phyloP scores from a whole-genome alignment of 2,113 vertebrate species.

The Pelvicachromis taeniatus region DNA sequence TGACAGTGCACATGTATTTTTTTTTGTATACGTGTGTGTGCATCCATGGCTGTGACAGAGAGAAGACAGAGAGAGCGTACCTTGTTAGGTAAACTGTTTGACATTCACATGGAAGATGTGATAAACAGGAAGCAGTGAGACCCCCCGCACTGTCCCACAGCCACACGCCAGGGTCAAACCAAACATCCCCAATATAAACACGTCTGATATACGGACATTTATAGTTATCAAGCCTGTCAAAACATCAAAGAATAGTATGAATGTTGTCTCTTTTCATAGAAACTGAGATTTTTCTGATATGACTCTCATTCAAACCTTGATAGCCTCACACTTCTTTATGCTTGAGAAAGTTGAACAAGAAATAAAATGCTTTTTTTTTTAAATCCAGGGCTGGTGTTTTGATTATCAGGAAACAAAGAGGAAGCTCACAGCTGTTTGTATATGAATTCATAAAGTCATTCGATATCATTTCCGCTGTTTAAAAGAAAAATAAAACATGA shows the following conservation, averaged over 20 bases:
- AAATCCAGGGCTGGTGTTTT: not conserved
- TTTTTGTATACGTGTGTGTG: not conserved
- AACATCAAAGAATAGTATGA: conserved; percentile 43
- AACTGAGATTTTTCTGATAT: conserved; percentile 21
- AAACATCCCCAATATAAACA: conserved; percentile 68
- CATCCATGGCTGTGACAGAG: conserved; percentile 19
- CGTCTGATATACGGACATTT: conserved; percentile 50
- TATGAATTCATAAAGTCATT: not conserved
- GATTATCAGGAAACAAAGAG: not conserved
- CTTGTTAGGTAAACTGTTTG: conserved; percentile 75
- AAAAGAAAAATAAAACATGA: not conserved
- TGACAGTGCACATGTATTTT: not conserved
- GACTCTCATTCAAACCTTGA: not conserved
- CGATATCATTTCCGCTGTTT: not conserved
- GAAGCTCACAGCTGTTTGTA: not conserved
- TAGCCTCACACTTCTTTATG: not conserved
- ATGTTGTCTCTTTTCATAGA: conserved; percentile 12
- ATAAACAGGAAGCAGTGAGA: conserved; percentile 70
- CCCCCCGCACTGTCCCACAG: conserved; percentile 56
- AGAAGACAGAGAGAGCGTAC: conserved; percentile 57
- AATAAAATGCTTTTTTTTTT: not conserved
- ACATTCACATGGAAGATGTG: conserved; percentile 63
- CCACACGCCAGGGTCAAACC: conserved; percentile 63
- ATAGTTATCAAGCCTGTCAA: conserved; percentile 59
- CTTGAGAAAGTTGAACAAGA: not conserved